Base-by-base conservation (phyloP, 2,113 vertebrate species). In the Antechinus flavipes region DNA sequence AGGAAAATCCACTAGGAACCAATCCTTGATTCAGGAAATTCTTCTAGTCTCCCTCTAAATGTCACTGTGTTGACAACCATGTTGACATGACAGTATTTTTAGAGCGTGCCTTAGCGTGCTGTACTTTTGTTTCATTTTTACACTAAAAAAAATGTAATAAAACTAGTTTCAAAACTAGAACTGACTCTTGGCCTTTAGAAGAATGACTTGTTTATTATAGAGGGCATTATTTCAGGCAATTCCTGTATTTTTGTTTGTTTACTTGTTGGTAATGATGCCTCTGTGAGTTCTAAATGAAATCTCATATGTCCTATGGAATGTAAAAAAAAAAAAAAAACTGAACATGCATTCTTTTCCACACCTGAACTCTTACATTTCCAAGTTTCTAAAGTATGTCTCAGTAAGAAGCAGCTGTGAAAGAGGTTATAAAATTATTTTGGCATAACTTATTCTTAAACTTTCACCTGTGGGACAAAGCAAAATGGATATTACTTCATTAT, bases 271-370 rank as follows among this genome's bases (percentile, higher is more conserved):
- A 50, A 90, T 90, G 53, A 3, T 22, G 92, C 91, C 22, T 93
- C 25, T 96, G 84, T 92, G 89, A 96, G 27, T 91, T 95, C 61
- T 47, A 92, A 94, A 54, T 91, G 50, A 96, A 93, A 92, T 94
- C 93, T 91, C 96, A 94, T 96, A 97, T 96, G 91, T 42, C 92
- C 50, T 61, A 24, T 54, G 91, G 55, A 90, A 96, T 96, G 96
- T 96, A 95, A 96, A 96, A 89, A 4, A 61, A 96, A 95, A 96
- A 96, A 89, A 4, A 61, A 96, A 96, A 89, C 61, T 90, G 89
- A 8, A 94, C 54, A 90, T 94, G 58, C 27, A 47, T 76, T 56
- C 92, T 96, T 93, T 91, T 94, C 54, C 76, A 89, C 90, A 98
- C 93, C n/a, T 90, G 91, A 96, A 95, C 55, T 91, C 68, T 76